These are phyloP conservation scores for Campoletis sonorensis DNA, from an alignment of 1,140 invertebrate species.

Conservation along the genomic window DNA sequence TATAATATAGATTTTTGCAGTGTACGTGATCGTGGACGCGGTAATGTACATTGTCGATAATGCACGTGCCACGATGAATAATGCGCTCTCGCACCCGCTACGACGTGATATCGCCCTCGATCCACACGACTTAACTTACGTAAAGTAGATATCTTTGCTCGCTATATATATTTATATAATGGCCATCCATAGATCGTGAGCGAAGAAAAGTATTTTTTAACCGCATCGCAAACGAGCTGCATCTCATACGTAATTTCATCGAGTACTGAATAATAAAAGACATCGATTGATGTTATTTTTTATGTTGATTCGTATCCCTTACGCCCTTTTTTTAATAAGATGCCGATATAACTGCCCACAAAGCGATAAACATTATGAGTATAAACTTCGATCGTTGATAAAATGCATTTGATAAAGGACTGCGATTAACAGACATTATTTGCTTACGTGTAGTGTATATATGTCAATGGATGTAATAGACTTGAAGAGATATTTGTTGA, in stretches of 20 bases:
- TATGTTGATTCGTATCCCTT: too few species aligned
- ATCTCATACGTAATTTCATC: background rate
- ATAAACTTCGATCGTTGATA: slow-evolving; percentile 18
- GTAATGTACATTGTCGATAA: slow-evolving; percentile 29
- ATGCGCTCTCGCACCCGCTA: slow-evolving; percentile 35
- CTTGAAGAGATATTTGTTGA: background rate
- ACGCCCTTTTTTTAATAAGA: too few species aligned
- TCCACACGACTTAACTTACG: slow-evolving; percentile 20
- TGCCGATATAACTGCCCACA: too few species aligned
- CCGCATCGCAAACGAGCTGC: slow-evolving; percentile 2
- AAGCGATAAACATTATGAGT: too few species aligned
- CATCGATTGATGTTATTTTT: too few species aligned
- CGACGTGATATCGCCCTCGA: slow-evolving; percentile 29
- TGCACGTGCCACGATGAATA: slow-evolving; percentile 35
- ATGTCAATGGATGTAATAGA: slow-evolving; percentile 4
- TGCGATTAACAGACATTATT: slow-evolving; percentile 8
- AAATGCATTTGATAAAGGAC: slow-evolving; percentile 25
- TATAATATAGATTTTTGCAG: background rate
- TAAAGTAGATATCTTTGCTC: slow-evolving; percentile 10
- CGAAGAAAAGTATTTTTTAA: slow-evolving; percentile 3
- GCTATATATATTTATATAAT: background rate
- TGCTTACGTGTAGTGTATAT: background rate
- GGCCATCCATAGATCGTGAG: slow-evolving; percentile 5
- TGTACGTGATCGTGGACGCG: background rate
- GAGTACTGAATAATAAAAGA: too few species aligned